phyloP scores from a whole-genome alignment of 1,140 invertebrate genomes.

The Micrasema longulum region DNA sequence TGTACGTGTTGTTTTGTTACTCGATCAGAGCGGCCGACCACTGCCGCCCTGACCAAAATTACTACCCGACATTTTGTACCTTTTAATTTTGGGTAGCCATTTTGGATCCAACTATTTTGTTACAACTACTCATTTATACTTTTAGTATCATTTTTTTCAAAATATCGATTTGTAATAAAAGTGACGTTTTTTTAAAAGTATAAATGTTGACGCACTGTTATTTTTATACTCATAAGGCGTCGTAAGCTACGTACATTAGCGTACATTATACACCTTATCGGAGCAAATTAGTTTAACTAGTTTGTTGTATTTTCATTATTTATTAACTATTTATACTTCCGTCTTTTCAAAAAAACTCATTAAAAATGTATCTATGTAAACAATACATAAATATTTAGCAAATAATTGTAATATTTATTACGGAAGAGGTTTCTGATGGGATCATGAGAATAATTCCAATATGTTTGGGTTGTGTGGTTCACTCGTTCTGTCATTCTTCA shows the following conservation, averaged over 20 bases:
- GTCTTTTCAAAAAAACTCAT: slow-evolving; percentile 32
- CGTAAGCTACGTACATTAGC: background rate
- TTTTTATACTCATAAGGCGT: slow-evolving; percentile 19
- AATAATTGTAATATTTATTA: slow-evolving; percentile 50
- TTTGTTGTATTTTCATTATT: slow-evolving; percentile 17
- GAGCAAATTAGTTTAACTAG: slow-evolving; percentile 4
- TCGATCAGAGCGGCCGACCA: background rate
- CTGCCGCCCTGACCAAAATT: slow-evolving; percentile 13
- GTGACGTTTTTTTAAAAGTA: too few relatives aligned
- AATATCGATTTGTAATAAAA: background rate
- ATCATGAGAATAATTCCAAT: slow-evolving; percentile 48
- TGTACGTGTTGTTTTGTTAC: slow-evolving; percentile 32
- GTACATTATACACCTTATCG: background rate
- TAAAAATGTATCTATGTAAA: slow-evolving; percentile 42
- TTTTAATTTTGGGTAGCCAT: slow-evolving; percentile 36
- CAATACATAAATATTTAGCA: slow-evolving; percentile 45
- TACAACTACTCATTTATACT: slow-evolving; percentile 12
- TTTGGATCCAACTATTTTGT: slow-evolving; percentile 32
- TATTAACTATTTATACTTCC: slow-evolving; percentile 31
- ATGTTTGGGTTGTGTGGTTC: slow-evolving; percentile 43
- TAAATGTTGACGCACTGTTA: slow-evolving; percentile 20
- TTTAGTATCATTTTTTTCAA: slow-evolving; percentile 31
- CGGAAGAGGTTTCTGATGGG: slow-evolving; percentile 41
- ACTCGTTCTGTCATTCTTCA: slow-evolving; percentile 48
- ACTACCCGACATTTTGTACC: slow-evolving; percentile 22